These are phyloP conservation scores for Eumacrocentrus americanus DNA, from an alignment of 2,888 invertebrate species.

Conservation along the genomic window DNA sequence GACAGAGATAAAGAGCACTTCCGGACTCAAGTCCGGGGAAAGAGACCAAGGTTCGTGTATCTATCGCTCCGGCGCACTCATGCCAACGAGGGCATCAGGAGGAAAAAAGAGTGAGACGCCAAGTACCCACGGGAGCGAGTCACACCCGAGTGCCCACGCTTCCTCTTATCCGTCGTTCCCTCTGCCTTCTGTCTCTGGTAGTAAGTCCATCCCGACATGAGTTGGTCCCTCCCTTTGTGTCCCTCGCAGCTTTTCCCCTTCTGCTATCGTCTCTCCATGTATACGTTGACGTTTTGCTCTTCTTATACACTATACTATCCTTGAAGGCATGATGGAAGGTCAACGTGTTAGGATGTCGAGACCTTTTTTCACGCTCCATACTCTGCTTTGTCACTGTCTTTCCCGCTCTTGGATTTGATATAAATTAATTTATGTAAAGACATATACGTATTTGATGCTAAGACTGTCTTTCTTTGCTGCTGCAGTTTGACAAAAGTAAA, in stretches of 20 bases:
- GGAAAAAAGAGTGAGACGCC: slow-evolving; percentile 40
- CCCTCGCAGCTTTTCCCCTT: slow-evolving; percentile 32
- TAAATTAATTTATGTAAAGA: too few relatives aligned
- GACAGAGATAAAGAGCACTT: slow-evolving; percentile 62
- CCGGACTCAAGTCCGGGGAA: slow-evolving; percentile 50
- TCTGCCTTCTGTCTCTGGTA: slow-evolving; percentile 37
- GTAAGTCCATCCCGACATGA: slow-evolving; percentile 26
- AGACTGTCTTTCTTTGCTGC: too few relatives aligned
- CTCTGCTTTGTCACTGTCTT: not conserved
- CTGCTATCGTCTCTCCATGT: slow-evolving; percentile 18
- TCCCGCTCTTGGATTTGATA: too few relatives aligned
- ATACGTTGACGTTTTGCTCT: too few relatives aligned
- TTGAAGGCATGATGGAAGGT: not conserved
- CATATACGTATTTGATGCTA: too few relatives aligned
- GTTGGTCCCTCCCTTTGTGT: slow-evolving; percentile 34
- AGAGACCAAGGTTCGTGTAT: slow-evolving; percentile 30
- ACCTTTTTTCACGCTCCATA: slow-evolving; percentile 2
- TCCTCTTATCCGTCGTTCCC: slow-evolving; percentile 58
- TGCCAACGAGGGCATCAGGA: slow-evolving; percentile 4
- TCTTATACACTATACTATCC: too few relatives aligned
- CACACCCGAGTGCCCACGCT: slow-evolving; percentile 61
- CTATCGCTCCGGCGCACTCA: slow-evolving; percentile 29
- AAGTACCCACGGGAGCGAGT: slow-evolving; percentile 58
- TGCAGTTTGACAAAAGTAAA: too few relatives aligned
- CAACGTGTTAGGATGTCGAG: not conserved